Conservation (phyloP, 1,140 invertebrate genomes). For the Tenebrio molitor region DNA sequence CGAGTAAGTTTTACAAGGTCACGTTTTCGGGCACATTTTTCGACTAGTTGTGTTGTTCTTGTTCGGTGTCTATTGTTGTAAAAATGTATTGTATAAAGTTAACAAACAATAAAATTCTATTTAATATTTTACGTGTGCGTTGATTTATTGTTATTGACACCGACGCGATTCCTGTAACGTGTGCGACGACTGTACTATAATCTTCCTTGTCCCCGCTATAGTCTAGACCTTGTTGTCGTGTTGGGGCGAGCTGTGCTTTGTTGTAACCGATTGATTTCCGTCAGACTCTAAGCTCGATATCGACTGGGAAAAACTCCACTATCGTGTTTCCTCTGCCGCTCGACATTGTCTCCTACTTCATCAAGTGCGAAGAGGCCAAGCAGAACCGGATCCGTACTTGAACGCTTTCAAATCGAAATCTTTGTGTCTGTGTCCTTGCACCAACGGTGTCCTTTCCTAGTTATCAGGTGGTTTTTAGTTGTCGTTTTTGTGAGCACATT, state of each 20-base stretch:
- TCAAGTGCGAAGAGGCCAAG: constrained; percentile 67
- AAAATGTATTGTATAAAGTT: constrained; percentile 26
- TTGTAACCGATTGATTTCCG: background rate
- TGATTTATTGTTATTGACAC: background rate
- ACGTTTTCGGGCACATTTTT: constrained; percentile 33
- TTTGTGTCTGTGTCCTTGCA: constrained; percentile 10
- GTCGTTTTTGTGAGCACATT: too few species aligned
- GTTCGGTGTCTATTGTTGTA: constrained; percentile 17
- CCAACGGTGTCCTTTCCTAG: constrained; percentile 35
- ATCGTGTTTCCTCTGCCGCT: constrained; percentile 97
- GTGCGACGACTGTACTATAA: constrained; percentile 3
- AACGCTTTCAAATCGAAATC: background rate
- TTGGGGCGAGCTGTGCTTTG: too few species aligned
- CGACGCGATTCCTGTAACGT: too few species aligned
- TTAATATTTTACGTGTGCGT: background rate
- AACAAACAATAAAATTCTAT: constrained; percentile 19
- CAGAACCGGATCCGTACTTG: background rate
- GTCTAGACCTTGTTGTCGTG: too few species aligned
- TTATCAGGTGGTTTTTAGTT: too few species aligned
- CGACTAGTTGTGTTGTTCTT: background rate
- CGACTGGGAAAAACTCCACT: constrained; percentile 97
- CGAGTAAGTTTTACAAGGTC: constrained; percentile 23
- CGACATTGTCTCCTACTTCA: constrained; percentile 87
- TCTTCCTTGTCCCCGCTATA: constrained; percentile 27
- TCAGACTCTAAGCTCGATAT: constrained; percentile 94